A percentile compares a stretch with the other conserved stretches of the same genome.
phyloP scores from a whole-genome alignment of 1,140 invertebrate species.

The Drosophila virilis region DNA sequence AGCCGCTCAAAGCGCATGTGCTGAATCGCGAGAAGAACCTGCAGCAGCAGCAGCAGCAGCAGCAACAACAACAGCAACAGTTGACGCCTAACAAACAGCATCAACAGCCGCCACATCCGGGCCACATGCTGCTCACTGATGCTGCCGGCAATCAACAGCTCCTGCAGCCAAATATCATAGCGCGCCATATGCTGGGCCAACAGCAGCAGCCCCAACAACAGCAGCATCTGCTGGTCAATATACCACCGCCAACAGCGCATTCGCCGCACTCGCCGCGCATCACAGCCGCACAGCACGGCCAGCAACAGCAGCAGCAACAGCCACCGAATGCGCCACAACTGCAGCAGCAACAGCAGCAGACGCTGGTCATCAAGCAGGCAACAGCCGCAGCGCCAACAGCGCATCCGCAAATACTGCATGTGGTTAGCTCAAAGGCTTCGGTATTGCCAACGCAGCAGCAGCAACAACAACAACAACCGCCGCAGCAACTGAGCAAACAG shows the following conservation, averaged over 20 bases:
- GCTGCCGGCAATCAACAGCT: slow-evolving; percentile 58
- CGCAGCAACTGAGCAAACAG: slow-evolving; percentile 47
- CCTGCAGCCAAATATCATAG: slow-evolving; percentile 65
- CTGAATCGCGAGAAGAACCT: slow-evolving; percentile 77
- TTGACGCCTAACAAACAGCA: slow-evolving; percentile 55
- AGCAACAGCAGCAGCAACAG: slow-evolving; percentile 33
- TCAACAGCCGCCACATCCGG: slow-evolving; percentile 38
- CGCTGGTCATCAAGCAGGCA: slow-evolving; percentile 78
- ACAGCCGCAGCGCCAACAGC: slow-evolving; percentile 37
- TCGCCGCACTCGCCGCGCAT: slow-evolving; percentile 66
- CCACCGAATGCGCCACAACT: slow-evolving; percentile 12
- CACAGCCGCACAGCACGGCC: slow-evolving; percentile 41
- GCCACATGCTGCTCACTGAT: slow-evolving; percentile 70
- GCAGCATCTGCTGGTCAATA: slow-evolving; percentile 70
- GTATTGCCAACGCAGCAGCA: slow-evolving; percentile 60
- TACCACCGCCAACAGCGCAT: slow-evolving; percentile 68
- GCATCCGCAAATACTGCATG: slow-evolving; percentile 71
- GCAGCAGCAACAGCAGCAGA: slow-evolving; percentile 63
- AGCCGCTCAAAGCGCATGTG: slow-evolving; percentile 77
- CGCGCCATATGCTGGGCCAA: slow-evolving; percentile 60
- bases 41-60: slow-evolving; percentile 67
- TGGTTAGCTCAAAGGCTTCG: slow-evolving; percentile 77
- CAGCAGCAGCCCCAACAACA: slow-evolving; percentile 57
- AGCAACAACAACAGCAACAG: slow-evolving; percentile 49
- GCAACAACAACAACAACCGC: slow-evolving; percentile 33